These are phyloP conservation scores for Todus mexicanus DNA, from an alignment of 2,797 vertebrate species.

Conservation along the genomic window DNA sequence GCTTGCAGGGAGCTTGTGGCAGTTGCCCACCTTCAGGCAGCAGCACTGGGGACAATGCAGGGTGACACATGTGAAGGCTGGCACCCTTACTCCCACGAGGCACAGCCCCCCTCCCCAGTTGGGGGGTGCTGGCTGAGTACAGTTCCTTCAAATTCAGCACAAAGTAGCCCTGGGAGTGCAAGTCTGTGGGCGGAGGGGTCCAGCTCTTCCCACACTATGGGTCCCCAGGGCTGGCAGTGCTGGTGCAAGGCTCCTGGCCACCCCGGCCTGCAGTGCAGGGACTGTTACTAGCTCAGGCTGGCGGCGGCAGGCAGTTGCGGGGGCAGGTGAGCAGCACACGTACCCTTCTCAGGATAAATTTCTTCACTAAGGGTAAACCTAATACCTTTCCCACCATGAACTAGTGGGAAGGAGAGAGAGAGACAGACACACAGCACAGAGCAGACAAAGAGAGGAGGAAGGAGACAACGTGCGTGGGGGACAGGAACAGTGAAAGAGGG, in stretches of 20 bases:
- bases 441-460: not conserved
- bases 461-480: not conserved
- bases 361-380: constrained; percentile 99
- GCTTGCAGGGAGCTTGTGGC: not conserved
- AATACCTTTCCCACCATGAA: constrained; percentile 98
- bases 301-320: constrained; percentile 47
- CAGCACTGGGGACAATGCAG: not conserved
- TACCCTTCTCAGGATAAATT: constrained; percentile 99
- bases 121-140: not conserved
- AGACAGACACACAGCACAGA: constrained; percentile 39
- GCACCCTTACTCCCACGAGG: not conserved
- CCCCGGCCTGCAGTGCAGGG: not conserved
- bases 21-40: not conserved
- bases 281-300: constrained; percentile 67
- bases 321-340: constrained; percentile 74
- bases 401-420: constrained; percentile 78
- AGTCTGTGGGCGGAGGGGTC: not conserved
- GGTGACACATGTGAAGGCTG: not conserved
- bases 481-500: not conserved
- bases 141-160: not conserved
- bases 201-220: not conserved
- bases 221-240: not conserved
- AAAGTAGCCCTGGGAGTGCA: not conserved
- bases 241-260: not conserved
- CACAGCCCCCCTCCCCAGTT: not conserved